Conservation (phyloP, 1,140 invertebrate genomes). For the Pinna nobilis region DNA sequence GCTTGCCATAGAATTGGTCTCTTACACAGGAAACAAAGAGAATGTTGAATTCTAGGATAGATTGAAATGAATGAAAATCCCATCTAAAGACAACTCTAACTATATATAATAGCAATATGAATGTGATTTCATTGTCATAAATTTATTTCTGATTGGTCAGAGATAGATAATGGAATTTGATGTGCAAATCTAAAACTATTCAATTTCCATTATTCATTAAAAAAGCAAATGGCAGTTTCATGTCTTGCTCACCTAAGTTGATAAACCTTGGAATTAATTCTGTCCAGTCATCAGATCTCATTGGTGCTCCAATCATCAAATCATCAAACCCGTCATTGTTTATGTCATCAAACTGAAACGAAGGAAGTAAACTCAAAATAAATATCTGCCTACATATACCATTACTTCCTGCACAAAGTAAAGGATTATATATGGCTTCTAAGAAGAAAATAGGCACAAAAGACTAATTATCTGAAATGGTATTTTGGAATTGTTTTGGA, state of each 20-base stretch:
- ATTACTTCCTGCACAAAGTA: neutral
- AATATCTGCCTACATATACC: no score
- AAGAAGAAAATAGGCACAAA: neutral
- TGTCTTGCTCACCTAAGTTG: neutral
- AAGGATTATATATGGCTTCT: neutral
- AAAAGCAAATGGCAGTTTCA: neutral
- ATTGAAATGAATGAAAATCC: no score
- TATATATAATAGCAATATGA: no score
- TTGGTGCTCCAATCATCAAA: conserved; percentile 57
- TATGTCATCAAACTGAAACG: conserved; percentile 53
- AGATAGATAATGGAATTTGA: conserved; percentile 9
- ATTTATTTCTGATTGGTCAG: no score
- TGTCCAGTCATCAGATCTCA: conserved; percentile 50
- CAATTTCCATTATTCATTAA: neutral
- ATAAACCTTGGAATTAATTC: conserved; percentile 31
- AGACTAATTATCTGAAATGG: neutral
- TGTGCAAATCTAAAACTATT: neutral
- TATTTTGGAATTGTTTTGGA: neutral
- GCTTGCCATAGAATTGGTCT: no score
- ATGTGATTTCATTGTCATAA: no score
- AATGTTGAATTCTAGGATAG: no score
- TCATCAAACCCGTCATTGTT: conserved; percentile 57
- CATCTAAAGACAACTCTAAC: no score
- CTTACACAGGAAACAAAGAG: no score
- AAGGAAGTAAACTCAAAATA: neutral